These are phyloP conservation scores for Alsophila aescularia DNA, from an alignment of 2,888 invertebrate species.

Conservation along the genomic window DNA sequence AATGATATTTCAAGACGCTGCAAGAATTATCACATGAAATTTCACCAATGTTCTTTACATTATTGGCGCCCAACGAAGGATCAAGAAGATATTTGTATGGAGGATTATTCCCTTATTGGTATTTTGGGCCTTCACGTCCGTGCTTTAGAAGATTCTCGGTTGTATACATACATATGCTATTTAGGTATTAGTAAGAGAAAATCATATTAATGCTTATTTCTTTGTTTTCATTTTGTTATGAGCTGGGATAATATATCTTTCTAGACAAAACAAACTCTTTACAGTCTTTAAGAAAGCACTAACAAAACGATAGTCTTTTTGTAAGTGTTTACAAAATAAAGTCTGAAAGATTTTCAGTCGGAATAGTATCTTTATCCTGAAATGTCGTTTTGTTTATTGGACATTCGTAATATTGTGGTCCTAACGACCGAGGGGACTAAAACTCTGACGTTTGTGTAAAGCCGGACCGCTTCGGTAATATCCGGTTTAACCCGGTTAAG, in stretches of 20 bases:
- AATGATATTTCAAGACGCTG: no score
- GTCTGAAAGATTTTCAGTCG: background rate
- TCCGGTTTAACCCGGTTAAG: constrained; percentile 12
- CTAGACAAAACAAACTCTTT: no score
- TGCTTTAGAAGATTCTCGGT: background rate
- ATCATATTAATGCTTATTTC: no score
- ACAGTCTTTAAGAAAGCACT: no score
- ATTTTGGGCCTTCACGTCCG: background rate
- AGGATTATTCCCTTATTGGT: constrained; percentile 9
- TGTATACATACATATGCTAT: no score
- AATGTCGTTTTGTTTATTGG: constrained; percentile 1
- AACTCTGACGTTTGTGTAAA: background rate
- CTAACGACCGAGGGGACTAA: background rate
- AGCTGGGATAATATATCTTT: no score
- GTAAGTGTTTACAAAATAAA: constrained; percentile 4
- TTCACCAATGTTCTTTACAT: no score
- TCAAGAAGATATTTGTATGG: constrained; percentile 4
- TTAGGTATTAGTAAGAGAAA: no score
- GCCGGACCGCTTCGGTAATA: constrained; percentile 6
- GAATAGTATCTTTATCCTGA: background rate
- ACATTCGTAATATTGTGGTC: constrained; percentile 1
- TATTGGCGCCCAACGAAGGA: constrained; percentile 21
- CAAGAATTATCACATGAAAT: no score
- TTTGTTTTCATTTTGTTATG: no score
- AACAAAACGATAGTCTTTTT: background rate